These are phyloP conservation scores for Lordiphosa mommai DNA, from an alignment of 1,140 invertebrate species.

Conservation along the genomic window DNA sequence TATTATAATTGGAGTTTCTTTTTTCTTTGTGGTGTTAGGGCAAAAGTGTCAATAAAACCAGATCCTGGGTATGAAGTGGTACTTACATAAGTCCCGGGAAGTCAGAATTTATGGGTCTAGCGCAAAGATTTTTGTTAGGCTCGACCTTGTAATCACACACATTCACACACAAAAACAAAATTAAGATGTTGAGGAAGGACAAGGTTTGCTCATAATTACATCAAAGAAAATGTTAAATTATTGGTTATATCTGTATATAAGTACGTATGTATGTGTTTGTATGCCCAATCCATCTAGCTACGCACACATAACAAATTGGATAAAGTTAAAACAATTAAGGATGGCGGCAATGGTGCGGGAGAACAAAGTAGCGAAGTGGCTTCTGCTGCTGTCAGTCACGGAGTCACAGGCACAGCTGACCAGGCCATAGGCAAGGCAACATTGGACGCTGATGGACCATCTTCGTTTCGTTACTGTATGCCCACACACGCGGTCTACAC, in stretches of 20 bases:
- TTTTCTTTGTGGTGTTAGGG: too few species aligned
- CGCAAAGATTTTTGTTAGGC: too few species aligned
- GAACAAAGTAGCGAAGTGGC: conserved; percentile 17
- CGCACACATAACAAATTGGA: conserved; percentile 69
- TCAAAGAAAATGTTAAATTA: too few species aligned
- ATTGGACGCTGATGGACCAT: conserved; percentile 57
- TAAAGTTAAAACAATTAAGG: conserved; percentile 44
- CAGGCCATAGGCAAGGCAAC: conserved; percentile 21
- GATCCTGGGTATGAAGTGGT: too few species aligned
- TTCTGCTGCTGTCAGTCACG: conserved; percentile 11
- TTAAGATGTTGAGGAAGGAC: too few species aligned
- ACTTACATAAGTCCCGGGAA: too few species aligned
- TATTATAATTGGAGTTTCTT: too few species aligned
- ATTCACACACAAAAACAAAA: too few species aligned
- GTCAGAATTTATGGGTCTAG: too few species aligned
- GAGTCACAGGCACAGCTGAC: conserved; percentile 22
- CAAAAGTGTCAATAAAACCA: too few species aligned
- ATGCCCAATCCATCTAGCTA: conserved; percentile 65
- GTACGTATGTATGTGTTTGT: conserved; percentile 33
- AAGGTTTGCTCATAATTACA: too few species aligned
- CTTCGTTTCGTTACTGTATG: conserved; percentile 81
- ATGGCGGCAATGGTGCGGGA: conserved; percentile 30
- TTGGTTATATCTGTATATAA: conserved; percentile 4
- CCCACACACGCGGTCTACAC: conserved; percentile 82
- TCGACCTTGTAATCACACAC: too few species aligned